A percentile compares a stretch with the other conserved stretches of the same genome.
These are phyloP conservation scores for Centropus bengalensis DNA, from an alignment of 2,113 vertebrate genomes.

Conservation along the genomic window DNA sequence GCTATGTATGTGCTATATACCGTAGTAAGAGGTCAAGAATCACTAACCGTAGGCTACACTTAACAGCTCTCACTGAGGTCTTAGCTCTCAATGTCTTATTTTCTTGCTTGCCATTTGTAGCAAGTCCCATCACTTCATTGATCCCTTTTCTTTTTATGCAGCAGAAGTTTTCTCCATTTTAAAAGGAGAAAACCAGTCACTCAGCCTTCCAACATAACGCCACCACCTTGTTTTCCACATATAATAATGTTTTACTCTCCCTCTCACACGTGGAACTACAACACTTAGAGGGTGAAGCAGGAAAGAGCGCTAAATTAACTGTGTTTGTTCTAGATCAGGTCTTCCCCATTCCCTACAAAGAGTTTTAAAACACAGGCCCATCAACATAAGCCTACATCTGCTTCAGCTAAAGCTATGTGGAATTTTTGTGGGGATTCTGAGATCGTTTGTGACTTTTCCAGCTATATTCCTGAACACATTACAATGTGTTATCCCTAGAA, in stretches of 20 bases:
- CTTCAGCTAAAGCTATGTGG: not conserved
- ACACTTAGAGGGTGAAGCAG: not conserved
- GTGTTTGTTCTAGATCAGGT: not conserved
- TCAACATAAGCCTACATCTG: not conserved
- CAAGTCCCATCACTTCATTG: not conserved
- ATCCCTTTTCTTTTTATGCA: not conserved
- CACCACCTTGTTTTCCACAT: not conserved
- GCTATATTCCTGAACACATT: not conserved
- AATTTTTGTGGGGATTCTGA: not conserved
- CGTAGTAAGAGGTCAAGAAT: not conserved
- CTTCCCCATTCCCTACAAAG: not conserved
- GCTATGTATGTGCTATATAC: not conserved
- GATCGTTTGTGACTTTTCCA: not conserved
- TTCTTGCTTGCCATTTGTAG: not conserved
- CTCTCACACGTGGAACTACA: not conserved
- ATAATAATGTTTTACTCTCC: not conserved
- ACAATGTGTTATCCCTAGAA: not conserved
- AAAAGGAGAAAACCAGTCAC: not conserved
- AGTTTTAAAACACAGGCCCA: not conserved
- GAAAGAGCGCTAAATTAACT: not conserved
- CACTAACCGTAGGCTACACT: not conserved
- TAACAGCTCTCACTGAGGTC: not conserved
- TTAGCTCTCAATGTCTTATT: not conserved
- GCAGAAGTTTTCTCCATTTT: not conserved
- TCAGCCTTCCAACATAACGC: not conserved